Evolutionary conservation across 2,888 invertebrate species (phyloP).

Genomic region (Diaperis boleti): DNA sequence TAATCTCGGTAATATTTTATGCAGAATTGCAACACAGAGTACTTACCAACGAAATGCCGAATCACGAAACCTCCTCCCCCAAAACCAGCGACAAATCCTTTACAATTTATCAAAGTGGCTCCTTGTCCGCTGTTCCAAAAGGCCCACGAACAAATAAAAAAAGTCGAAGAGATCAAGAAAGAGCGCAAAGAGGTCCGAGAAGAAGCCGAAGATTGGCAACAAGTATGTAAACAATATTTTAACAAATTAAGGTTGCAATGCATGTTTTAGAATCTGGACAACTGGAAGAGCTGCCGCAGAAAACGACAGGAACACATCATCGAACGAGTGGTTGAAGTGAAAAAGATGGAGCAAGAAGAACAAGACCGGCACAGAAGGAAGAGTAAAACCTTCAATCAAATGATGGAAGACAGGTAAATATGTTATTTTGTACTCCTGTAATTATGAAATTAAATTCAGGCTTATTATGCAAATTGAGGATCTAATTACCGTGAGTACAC

Average conservation of each 20-base stretch:
- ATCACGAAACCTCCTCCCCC: slow-evolving; percentile 81
- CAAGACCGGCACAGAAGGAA: slow-evolving; percentile 77
- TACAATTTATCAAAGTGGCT: slow-evolving; percentile 90
- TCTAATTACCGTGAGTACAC: no score
- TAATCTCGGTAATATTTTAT: no score
- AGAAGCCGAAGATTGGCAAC: slow-evolving; percentile 92
- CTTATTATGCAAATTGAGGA: no score
- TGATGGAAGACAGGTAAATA: slow-evolving; percentile 87
- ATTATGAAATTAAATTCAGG: no score
- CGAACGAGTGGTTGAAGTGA: slow-evolving; percentile 90
- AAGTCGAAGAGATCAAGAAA: slow-evolving; percentile 87
- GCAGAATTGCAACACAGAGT: slow-evolving; percentile 64
- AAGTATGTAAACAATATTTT: slow-evolving; percentile 70
- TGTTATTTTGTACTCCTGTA: slow-evolving; percentile 12
- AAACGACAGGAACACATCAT: slow-evolving; percentile 93
- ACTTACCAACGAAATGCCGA: slow-evolving; percentile 67
- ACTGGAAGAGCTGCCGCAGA: slow-evolving; percentile 93
- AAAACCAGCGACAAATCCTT: slow-evolving; percentile 87
- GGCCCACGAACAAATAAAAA: slow-evolving; percentile 86
- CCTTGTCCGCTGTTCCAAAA: slow-evolving; percentile 88
- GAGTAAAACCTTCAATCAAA: slow-evolving; percentile 94
- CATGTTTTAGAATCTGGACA: slow-evolving; percentile 88
- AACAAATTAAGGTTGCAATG: slow-evolving; percentile 29
- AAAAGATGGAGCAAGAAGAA: slow-evolving; percentile 83
- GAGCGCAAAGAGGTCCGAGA: slow-evolving; percentile 84